Evolutionary conservation across 2,113 vertebrate species (phyloP), one percentile per base, ranked within the genome.

Genomic region (Zosterops borbonicus): DNA sequence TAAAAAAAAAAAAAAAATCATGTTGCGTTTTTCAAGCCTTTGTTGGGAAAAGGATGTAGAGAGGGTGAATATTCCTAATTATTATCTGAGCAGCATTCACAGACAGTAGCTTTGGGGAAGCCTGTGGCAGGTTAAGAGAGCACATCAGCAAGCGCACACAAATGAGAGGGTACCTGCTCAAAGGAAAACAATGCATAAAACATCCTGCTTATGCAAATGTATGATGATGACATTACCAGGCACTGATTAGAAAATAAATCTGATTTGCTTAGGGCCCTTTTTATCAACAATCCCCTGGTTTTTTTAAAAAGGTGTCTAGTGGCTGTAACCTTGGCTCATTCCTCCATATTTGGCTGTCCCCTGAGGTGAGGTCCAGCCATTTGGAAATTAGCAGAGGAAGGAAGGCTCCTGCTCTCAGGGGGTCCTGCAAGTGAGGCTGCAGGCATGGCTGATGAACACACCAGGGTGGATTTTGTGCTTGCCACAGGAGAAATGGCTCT

Each of bases 141-240:
- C 86, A 89, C 69, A 92, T 89, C 95, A 89, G 91, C 83, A 70
- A 90, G 74, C 0, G 22, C 92, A 95, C 70, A 65, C 89, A 89
- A 96, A 96, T 89, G 92, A 94, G 81, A 49, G 82, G 81, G 77
- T 93, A 83, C 81, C 83, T 92, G 91, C 92, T 96, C 77, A 79
- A 91, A 94, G 92, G 47, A 89, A 97, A 96, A 96, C 91, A 96
- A 91, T 95, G 94, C 95, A 96, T 97, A 94, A 97, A 96, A 95
- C 94, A 97, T 95, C 59, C 77, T 92, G 86, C 74, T 96, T 95
- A 97, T 96, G 96, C 96, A 96, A 95, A 96, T 96, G 35, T 70
- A 71, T 77, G 83, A 87, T 95, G 96, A 92, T 96, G 83, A 79
- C 92, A 92, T 87, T 96, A 80, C 92, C 74, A 94, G 94, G 53